A percentile compares a stretch with the other conserved stretches of the same genome.
Evolutionary conservation across 2,797 vertebrate species (phyloP).

Genomic region (Onychomys torridus): DNA sequence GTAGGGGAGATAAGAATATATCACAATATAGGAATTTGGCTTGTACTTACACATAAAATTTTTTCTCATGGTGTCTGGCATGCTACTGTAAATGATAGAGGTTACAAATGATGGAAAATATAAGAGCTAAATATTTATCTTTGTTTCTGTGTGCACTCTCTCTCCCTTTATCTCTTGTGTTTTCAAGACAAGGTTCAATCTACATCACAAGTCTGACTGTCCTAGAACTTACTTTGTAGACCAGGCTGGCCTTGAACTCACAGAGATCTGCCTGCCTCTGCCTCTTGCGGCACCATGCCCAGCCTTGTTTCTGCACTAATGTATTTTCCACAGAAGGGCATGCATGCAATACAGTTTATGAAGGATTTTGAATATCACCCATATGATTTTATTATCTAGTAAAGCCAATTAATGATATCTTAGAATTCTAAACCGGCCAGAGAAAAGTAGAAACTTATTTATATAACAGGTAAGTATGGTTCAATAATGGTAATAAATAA

Average conservation of each 20-base stretch:
- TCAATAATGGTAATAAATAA: slow-evolving; percentile 19
- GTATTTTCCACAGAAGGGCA: neutral
- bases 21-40: neutral
- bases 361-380: slow-evolving; percentile 16
- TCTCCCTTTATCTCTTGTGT: too few relatives aligned
- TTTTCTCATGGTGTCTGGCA: neutral
- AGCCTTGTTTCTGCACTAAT: neutral
- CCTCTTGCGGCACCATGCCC: neutral
- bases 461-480: neutral
- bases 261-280: neutral
- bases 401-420: neutral
- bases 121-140: neutral
- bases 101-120: neutral
- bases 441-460: neutral
- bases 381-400: neutral
- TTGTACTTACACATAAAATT: neutral
- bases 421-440: neutral
- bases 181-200: neutral
- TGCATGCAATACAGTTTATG: neutral
- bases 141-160: neutral
- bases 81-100: neutral
- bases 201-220: neutral
- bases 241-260: neutral
- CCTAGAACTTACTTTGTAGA: neutral
- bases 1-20: neutral